Conservation (phyloP, 2,888 invertebrate genomes). For the Selenia dentaria region DNA sequence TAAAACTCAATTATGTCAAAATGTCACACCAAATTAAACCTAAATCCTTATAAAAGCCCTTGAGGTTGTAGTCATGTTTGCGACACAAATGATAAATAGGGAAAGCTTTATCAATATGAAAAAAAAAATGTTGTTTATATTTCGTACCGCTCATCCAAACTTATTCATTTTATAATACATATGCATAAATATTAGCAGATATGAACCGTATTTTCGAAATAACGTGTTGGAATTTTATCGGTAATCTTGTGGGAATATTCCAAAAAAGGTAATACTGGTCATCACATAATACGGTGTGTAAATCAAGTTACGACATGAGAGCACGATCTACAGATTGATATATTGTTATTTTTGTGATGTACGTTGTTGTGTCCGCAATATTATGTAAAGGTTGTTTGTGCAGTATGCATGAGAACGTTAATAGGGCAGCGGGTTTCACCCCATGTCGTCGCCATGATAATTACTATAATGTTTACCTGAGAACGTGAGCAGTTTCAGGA, state of each 20-base stretch:
- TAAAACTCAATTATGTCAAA: too few species aligned
- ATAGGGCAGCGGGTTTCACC: slow-evolving; percentile 36
- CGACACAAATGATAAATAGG: too few species aligned
- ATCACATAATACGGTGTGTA: not conserved
- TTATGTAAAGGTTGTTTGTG: slow-evolving; percentile 32
- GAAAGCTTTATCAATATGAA: too few species aligned
- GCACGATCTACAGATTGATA: slow-evolving; percentile 18
- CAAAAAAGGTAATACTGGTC: slow-evolving; percentile 18
- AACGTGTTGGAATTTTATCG: slow-evolving; percentile 12
- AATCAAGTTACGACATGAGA: slow-evolving; percentile 6
- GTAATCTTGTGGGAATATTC: slow-evolving; percentile 4
- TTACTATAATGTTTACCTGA: slow-evolving; percentile 44
- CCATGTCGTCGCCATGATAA: slow-evolving; percentile 37
- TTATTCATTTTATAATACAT: too few species aligned
- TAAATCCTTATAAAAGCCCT: too few species aligned
- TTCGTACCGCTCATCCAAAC: slow-evolving; percentile 38
- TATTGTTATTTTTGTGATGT: slow-evolving; percentile 18
- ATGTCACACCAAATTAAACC: too few species aligned
- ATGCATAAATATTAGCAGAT: slow-evolving; percentile 33
- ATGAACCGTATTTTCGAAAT: slow-evolving; percentile 24
- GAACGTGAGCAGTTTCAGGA: slow-evolving; percentile 60
- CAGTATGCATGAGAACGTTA: slow-evolving; percentile 32
- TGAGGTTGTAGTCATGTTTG: too few species aligned
- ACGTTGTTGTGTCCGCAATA: slow-evolving; percentile 13
- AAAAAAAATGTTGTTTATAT: too few species aligned